Percentiles rank a stretch among this genome's conserved stretches.
Conservation (phyloP, 2,888 invertebrate genomes). For the Automeris io region DNA sequence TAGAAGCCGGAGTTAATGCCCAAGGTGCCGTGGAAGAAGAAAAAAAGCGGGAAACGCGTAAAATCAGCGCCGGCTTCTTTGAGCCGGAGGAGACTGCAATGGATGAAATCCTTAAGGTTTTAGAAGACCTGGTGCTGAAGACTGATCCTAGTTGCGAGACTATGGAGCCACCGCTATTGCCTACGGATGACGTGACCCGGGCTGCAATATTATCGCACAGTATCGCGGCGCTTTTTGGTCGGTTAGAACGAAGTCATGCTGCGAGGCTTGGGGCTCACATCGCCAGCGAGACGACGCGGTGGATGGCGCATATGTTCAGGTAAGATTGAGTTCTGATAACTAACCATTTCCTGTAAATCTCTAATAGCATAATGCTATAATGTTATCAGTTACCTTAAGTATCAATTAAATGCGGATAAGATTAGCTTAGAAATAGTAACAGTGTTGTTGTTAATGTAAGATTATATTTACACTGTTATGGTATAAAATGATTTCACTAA, state of each 20-base stretch:
- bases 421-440: conserved; percentile 17
- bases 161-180: conserved; percentile 76
- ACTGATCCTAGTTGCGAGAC: conserved; percentile 80
- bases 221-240: conserved; percentile 90
- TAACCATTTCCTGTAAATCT: conserved; percentile 17
- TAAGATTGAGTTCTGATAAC: conserved; percentile 36
- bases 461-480: background rate
- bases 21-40: conserved; percentile 58
- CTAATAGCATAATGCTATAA: conserved; percentile 11
- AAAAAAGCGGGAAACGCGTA: conserved; percentile 55
- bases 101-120: conserved; percentile 78
- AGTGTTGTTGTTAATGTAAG: conserved; percentile 4
- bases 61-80: conserved; percentile 71
- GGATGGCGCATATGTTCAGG: conserved; percentile 93
- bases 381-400: conserved; percentile 37
- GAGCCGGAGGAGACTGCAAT: conserved; percentile 75
- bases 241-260: conserved; percentile 86
- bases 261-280: conserved; percentile 88
- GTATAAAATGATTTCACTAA: background rate
- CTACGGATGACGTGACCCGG: conserved; percentile 78
- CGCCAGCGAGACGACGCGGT: conserved; percentile 89
- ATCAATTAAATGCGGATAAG: conserved; percentile 43
- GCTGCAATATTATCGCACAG: conserved; percentile 89
- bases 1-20: conserved; percentile 80
- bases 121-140: conserved; percentile 78